Evolutionary conservation across 2,113 vertebrate species (phyloP).

Genomic region (Oreochromis tanganicae): DNA sequence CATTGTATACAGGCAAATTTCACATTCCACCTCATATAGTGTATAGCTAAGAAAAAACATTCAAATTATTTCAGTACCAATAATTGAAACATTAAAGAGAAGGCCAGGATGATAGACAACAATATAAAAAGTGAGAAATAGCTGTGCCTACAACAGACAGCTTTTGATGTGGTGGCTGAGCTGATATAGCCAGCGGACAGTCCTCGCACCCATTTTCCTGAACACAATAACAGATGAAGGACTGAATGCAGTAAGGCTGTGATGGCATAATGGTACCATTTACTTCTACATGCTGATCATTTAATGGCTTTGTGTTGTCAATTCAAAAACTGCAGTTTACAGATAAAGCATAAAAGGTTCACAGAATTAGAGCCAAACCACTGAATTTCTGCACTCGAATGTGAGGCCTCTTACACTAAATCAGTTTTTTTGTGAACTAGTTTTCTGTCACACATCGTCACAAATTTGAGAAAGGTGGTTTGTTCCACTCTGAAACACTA

Average conservation of each 20-base stretch:
- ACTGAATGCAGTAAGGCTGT: not conserved
- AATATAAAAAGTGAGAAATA: not conserved
- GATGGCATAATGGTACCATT: not conserved
- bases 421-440: not conserved
- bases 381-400: not conserved
- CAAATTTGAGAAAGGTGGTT: not conserved
- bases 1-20: not conserved
- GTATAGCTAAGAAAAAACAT: not conserved
- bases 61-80: not conserved
- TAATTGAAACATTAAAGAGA: not conserved
- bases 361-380: not conserved
- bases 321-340: not conserved
- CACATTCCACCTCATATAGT: not conserved
- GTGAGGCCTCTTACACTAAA: not conserved
- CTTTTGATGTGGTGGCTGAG: not conserved
- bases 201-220: not conserved
- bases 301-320: not conserved
- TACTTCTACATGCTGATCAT: not conserved
- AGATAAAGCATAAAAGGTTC: not conserved
- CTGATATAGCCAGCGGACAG: not conserved
- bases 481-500: not conserved
- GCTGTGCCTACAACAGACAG: not conserved
- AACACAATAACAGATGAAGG: conserved; percentile 6
- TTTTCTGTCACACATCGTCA: not conserved
- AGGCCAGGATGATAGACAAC: not conserved